phyloP scores from a whole-genome alignment of 1,140 invertebrate genomes.

The Liolophura sinensis region DNA sequence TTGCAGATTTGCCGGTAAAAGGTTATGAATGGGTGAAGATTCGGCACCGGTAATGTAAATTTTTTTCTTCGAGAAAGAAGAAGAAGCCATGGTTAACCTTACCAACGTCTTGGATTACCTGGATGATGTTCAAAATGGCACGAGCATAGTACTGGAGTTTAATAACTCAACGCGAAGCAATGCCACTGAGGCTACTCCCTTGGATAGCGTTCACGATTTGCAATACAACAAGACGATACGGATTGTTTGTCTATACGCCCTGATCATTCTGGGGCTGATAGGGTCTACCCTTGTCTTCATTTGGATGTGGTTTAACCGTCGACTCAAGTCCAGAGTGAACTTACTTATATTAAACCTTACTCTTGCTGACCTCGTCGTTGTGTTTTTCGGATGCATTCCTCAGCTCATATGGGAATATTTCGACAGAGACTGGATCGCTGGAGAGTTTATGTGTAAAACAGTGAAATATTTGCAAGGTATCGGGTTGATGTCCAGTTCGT shows the following conservation, averaged over 20 bases:
- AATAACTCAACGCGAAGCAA: background rate
- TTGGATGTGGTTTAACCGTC: constrained; percentile 44
- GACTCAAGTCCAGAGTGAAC: constrained; percentile 43
- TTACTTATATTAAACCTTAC: constrained; percentile 57
- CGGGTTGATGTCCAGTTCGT: constrained; percentile 55
- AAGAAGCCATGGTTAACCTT: no score
- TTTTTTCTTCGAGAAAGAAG: no score
- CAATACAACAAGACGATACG: constrained; percentile 29
- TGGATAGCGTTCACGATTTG: constrained; percentile 33
- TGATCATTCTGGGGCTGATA: constrained; percentile 36
- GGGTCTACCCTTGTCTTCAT: constrained; percentile 37
- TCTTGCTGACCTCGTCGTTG: constrained; percentile 52
- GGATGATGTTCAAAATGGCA: no score
- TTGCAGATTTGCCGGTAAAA: no score
- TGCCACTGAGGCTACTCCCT: background rate
- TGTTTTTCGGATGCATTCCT: constrained; percentile 44
- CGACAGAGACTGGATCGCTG: constrained; percentile 52
- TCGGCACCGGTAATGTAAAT: no score
- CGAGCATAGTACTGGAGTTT: background rate
- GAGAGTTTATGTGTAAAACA: constrained; percentile 51
- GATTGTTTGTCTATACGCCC: constrained; percentile 28
- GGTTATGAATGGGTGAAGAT: no score
- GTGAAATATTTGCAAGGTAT: constrained; percentile 57
- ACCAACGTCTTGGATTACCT: no score
- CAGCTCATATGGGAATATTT: constrained; percentile 58